phyloP scores from a whole-genome alignment of 2,113 vertebrate genomes.

The Brachypteracias leptosomus region DNA sequence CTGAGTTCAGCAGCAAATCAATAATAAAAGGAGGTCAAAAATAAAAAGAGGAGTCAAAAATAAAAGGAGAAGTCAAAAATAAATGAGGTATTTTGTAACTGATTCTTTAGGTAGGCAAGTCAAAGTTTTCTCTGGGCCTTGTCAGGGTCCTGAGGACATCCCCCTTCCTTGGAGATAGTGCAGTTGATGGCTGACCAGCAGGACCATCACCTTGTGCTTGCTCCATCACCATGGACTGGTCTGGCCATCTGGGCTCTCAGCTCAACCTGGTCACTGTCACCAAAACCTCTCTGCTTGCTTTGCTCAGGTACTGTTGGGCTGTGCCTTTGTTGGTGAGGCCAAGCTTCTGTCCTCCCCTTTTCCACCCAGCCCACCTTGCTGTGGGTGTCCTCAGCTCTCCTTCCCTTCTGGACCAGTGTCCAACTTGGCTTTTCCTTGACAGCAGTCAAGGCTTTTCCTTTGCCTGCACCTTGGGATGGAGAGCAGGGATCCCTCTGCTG shows the following conservation, averaged over 20 bases:
- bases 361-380: not conserved
- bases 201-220: not conserved
- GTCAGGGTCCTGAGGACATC: not conserved
- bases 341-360: not conserved
- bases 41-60: not conserved
- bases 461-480: rapidly evolving
- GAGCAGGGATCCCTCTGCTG: not conserved
- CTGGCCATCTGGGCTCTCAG: not conserved
- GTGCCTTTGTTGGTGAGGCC: not conserved
- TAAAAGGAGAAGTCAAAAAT: not conserved
- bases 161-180: not conserved
- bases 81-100: not conserved
- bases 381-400: not conserved
- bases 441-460: not conserved
- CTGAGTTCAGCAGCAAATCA: not conserved
- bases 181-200: not conserved
- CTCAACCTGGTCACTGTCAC: not conserved
- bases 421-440: not conserved
- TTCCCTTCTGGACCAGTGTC: not conserved
- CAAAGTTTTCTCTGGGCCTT: not conserved
- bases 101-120: not conserved
- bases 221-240: rapidly evolving
- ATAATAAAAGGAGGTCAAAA: not conserved
- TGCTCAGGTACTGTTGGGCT: not conserved
- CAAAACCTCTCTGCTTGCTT: not conserved